phyloP scores from a whole-genome alignment of 2,797 vertebrate genomes.

The Arremon brunneinucha region DNA sequence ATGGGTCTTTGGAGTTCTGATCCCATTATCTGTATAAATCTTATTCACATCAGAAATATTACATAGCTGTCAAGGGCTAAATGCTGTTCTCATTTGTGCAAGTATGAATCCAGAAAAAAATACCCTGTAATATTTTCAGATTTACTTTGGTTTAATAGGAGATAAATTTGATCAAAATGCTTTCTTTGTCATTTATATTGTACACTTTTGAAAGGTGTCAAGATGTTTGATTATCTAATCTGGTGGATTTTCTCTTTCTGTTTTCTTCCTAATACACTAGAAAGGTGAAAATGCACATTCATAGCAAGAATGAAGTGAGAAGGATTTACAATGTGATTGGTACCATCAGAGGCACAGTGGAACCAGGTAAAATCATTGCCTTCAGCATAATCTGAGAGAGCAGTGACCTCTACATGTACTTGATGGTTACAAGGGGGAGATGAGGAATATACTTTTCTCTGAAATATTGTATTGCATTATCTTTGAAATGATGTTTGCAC shows the following conservation, averaged over 20 bases:
- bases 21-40: not conserved
- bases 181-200: not conserved
- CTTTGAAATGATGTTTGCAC: not conserved
- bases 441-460: not conserved
- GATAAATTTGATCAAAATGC: not conserved
- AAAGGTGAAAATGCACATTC: conserved; percentile 88
- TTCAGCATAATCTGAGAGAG: not conserved
- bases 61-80: not conserved
- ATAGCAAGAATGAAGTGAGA: conserved; percentile 82
- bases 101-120: not conserved
- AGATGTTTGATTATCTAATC: not conserved
- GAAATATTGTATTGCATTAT: not conserved
- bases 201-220: not conserved
- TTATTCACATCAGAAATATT: not conserved
- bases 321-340: conserved; percentile 96
- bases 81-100: not conserved
- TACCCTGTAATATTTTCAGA: not conserved
- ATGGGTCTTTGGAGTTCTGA: not conserved
- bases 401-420: not conserved
- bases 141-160: not conserved
- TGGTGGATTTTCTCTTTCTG: not conserved
- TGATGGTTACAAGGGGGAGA: not conserved
- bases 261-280: conserved; percentile 69
- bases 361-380: conserved; percentile 84
- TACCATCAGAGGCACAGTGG: conserved; percentile 83